These are phyloP conservation scores for Hyposoter didymator DNA, from an alignment of 2,888 invertebrate species.

Conservation along the genomic window DNA sequence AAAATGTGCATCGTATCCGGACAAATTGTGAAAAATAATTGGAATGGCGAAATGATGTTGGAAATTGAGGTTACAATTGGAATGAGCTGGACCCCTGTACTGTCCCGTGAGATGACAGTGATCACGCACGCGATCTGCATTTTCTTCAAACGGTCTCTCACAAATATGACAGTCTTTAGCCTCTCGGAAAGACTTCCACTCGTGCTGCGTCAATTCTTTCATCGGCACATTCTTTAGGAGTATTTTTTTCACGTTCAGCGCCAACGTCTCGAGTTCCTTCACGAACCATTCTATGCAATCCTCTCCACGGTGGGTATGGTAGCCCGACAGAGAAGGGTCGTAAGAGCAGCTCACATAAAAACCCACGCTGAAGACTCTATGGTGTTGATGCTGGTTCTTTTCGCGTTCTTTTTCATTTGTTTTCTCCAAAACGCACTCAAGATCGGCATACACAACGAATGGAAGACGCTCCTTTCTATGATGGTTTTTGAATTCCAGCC, in stretches of 20 bases:
- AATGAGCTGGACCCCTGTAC: conserved; percentile 11
- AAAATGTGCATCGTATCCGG: conserved; percentile 70
- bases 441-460: conserved; percentile 11
- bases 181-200: background rate
- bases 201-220: background rate
- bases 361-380: background rate
- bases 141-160: background rate
- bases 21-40: conserved; percentile 46
- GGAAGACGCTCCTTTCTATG: background rate
- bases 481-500: background rate
- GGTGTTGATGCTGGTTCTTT: background rate
- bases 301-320: background rate
- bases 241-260: background rate
- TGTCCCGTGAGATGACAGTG: conserved; percentile 24
- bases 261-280: background rate
- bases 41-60: background rate
- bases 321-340: background rate
- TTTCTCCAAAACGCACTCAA: conserved; percentile 19
- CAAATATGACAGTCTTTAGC: conserved; percentile 26
- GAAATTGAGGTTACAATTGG: conserved; percentile 27
- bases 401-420: background rate
- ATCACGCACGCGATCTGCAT: conserved; percentile 15
- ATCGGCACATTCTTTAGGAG: background rate
- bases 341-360: background rate
- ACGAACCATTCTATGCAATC: conserved; percentile 3